Base-by-base conservation (phyloP, 2,113 vertebrate genomes). In the Sceloporus tristichus region DNA sequence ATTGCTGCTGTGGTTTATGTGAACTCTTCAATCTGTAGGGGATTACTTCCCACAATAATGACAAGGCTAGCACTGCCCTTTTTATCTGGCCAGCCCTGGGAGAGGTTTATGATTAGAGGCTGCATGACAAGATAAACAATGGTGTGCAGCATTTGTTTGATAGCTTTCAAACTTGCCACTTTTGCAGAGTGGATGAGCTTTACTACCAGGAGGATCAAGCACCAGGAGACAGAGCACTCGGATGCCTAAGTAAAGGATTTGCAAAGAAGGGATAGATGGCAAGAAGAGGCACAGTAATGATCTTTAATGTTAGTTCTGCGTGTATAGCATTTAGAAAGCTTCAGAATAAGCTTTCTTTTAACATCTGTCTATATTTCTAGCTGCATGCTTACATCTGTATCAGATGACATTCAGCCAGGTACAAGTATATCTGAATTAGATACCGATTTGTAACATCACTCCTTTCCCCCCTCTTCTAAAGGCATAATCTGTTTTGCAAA, bases 91-190 rank as follows among this genome's bases (percentile, higher is more conserved):
- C 88, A 77, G 92, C 8, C 0, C 87, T 94, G 82, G 40, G 70
- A 16, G 87, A 88, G 86, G 87, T 53, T 59, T 90, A 16, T 89
- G 93, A 92, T 93, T 73, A 93, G 93, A 87, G 93, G 92, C 25
- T 86, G 90, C 78, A 23, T 42, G 88, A 92, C 89, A 94, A 88
- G 92, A 91, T 71, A 90, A 93, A 91, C 89, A 85, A 42, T 89
- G 90, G 75, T 92, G 92, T 84, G 88, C 5, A 16, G 86, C 53
- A 88, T 91, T 93, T 94, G 90, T 90, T 91, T 88, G 86, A 75
- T 0, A 0, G 82, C 88, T 92, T 88, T 93, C 53, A 0, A 79
- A 75, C 21, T 0, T 71, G 3, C 25, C 71, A 88, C 89, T 96
- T 71, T 85, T 87, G 89, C 88, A 86, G 79, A 23, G 81, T 5